Percentiles rank a stretch among this genome's conserved stretches.
These are phyloP conservation scores for Lordiphosa stackelbergi DNA, from an alignment of 1,140 invertebrate genomes.

Conservation along the genomic window DNA sequence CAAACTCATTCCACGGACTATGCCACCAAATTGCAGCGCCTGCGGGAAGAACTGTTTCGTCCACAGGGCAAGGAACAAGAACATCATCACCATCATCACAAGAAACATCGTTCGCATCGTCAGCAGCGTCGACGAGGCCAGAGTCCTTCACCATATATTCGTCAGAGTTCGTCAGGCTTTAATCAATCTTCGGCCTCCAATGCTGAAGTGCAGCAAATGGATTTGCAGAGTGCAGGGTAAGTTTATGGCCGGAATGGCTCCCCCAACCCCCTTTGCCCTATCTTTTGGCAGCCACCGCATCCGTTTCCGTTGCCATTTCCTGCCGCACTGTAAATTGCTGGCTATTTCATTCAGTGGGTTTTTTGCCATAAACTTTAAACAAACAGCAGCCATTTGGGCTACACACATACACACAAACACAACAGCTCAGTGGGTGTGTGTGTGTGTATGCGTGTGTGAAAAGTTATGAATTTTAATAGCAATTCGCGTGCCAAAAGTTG, in stretches of 20 bases:
- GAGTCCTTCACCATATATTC: constrained; percentile 18
- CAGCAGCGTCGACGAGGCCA: constrained; percentile 39
- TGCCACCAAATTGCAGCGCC: constrained; percentile 47
- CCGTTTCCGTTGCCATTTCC: constrained; percentile 68
- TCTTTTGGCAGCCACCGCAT: constrained; percentile 28
- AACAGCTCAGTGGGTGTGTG: constrained; percentile 30
- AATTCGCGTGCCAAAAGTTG: constrained; percentile 61
- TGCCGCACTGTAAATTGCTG: constrained; percentile 58
- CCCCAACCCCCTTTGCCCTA: not conserved
- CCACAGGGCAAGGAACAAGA: constrained; percentile 39
- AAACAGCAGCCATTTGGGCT: constrained; percentile 53
- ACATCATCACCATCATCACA: constrained; percentile 37
- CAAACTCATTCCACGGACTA: constrained; percentile 41
- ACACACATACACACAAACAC: constrained; percentile 26
- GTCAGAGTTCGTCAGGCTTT: constrained; percentile 30
- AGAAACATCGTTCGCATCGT: constrained; percentile 40
- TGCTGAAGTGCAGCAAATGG: constrained; percentile 30
- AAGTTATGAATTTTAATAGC: constrained; percentile 73
- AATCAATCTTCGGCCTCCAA: constrained; percentile 35
- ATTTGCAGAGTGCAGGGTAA: constrained; percentile 53
- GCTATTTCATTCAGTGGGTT: constrained; percentile 56
- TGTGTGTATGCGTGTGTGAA: constrained; percentile 37
- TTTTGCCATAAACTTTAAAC: constrained; percentile 51
- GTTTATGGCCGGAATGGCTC: too few relatives aligned
- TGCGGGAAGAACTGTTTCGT: constrained; percentile 65